Evolutionary conservation across 35 echinoderm and acorn worm species (phyloP).

Genomic region (Stichopus chloronotus): DNA sequence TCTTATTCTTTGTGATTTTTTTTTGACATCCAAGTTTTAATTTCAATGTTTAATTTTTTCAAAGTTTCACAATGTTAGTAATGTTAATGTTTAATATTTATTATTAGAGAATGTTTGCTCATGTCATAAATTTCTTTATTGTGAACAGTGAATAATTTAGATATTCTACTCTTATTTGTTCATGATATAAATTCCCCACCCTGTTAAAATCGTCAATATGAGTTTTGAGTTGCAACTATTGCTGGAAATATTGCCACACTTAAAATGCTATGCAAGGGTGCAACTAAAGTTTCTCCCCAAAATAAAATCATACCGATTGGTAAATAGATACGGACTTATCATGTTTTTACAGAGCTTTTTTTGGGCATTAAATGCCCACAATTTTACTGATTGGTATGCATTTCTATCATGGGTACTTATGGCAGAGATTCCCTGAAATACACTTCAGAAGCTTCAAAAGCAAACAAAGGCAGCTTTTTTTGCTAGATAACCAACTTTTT

Average conservation of each 20-base stretch:
- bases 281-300: slow-evolving; percentile 44
- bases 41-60: slow-evolving; percentile 57
- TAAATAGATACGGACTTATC: slow-evolving; percentile 33
- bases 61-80: slow-evolving; percentile 62
- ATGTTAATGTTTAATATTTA: slow-evolving; percentile 65
- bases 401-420: slow-evolving; percentile 64
- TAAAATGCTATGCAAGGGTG: slow-evolving; percentile 58
- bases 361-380: slow-evolving; percentile 61
- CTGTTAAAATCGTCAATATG: slow-evolving; percentile 19
- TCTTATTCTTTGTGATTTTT: slow-evolving; percentile 55
- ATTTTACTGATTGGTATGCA: slow-evolving; percentile 57
- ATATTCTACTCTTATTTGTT: background rate
- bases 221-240: slow-evolving; percentile 35
- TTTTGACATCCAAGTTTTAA: slow-evolving; percentile 51
- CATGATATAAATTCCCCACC: slow-evolving; percentile 13
- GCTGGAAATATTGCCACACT: slow-evolving; percentile 37
- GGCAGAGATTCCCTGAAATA: slow-evolving; percentile 53
- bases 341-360: slow-evolving; percentile 58
- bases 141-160: slow-evolving; percentile 17
- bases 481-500: slow-evolving; percentile 56
- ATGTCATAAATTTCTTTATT: slow-evolving; percentile 37
- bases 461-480: slow-evolving; percentile 49
- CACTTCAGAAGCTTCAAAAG: slow-evolving; percentile 55
- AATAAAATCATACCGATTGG: slow-evolving; percentile 13
- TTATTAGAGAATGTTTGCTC: slow-evolving; percentile 61